Base-by-base conservation (phyloP, 1,140 invertebrate species). In the Hylaeus volcanicus region DNA sequence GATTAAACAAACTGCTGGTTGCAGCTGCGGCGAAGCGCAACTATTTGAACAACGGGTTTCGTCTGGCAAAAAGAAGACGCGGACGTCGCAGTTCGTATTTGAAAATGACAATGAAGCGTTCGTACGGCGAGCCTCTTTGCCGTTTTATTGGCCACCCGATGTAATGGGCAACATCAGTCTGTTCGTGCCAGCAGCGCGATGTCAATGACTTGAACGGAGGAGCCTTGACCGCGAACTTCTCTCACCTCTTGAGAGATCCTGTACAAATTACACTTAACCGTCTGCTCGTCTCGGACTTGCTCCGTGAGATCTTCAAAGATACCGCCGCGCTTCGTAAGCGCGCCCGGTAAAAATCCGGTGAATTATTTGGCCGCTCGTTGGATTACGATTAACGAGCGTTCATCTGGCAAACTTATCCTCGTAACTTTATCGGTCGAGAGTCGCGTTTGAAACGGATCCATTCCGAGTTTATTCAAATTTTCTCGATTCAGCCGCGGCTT, bases 201-300 rank as follows among this genome's bases (percentile, higher is more conserved):
- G 89, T 90, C 89, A 90, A 90, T 90, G 89, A 90, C 89, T 90
- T 73, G 79, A 79, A 89, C 74, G 58, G 72, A 65, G 77, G 81
- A 90, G 79, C 89, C 89, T 90, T 90, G 89, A 90, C 89, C 88
- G 88, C 89, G 64, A 90, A 89, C 85, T 88, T 90, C 79, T 87
- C 79, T 86, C 82, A 78, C 81, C 86, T 86, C 80, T 73, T 71
- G 69, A 41, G 78, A 87, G 79, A 87, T 84, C 75, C 85, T 87
- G 79, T 83, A 87, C 78, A 87, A 87, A 87, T 87, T 87, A 81
- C 82, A 60, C 71, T 73, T 81, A 83, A 81, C 84, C 85, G 74
- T 64, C 69, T 61, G 48, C 81, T 74, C 78, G 74, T 58, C 74
- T 74, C 75, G 74, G 45, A 64, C 56, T 60, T 48, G 74, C 75